Base-by-base conservation (phyloP, 2,113 vertebrate genomes). In the Halcyon senegalensis region DNA sequence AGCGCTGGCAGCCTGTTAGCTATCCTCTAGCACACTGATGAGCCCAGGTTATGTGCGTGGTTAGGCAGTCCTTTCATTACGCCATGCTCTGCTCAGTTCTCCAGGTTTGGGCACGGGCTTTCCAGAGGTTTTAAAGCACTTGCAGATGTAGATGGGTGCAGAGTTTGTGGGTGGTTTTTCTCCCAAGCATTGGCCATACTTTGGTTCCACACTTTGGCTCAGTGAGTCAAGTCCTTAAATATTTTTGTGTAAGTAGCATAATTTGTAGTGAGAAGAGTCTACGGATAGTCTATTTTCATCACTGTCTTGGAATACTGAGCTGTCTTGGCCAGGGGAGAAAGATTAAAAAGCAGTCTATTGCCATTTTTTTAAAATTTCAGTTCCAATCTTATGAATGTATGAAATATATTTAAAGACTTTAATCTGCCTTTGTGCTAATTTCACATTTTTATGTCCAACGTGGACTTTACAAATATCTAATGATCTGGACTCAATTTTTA, bases 361-460 rank as follows among this genome's bases (percentile, higher is more conserved):
- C 35, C 55, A 24, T 72, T 76, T 56, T 30, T 93, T 66, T 41
- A 16, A 9, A 35, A 33, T 55, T 63, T 48, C 20, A 63, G 50
- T 72, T 55, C 55, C 14, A 69, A 9, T 75, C 27, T 44, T 80
- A 64, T 21, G 50, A 43, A 80, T 3, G 5, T 64, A 11, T 46
- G 50, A 60, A 67, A 80, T 76, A 19, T 7, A 59, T 53, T 30
- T 27, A 46, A 88, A 73, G 18, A 31, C 84, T 51, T 23, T 58
- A 39, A 76, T 53, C 8, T 84, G 23, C 31, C 18, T 76, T 87
- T 89, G 39, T n/a, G 48, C 31, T 63, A 14, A 43, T 43, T 75
- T 41, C 43, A 17, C 4, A 1, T 2, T 58, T 46, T 66, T 72
- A 24, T 0, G 0, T 3, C 20, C 30, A 20, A 28, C 5, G 8